Base-by-base conservation (phyloP, 1,140 invertebrate genomes). In the Brachionus calyciflorus region DNA sequence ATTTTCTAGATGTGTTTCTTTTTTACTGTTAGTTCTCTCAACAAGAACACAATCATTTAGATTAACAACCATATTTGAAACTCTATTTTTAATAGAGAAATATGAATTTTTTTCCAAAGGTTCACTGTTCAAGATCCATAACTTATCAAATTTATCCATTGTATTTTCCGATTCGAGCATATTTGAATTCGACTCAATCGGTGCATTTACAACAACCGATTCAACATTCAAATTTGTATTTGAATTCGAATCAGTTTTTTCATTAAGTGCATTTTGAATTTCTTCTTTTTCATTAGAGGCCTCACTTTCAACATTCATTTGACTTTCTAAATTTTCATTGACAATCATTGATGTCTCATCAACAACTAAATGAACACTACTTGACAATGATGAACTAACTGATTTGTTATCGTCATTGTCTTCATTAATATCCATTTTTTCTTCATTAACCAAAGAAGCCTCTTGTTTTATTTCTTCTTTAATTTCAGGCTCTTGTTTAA, bases 241-340 rank as follows among this genome's bases (percentile, higher is more conserved):
- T 33, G 55, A 60, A 40, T 60, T 60, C 0, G 55, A 60, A 17
- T 60, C 55, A 3, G 60, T 41, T 40, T 65, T 41, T 17, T 60
- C 55, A 37, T 60, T 60, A 17, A 33, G 30, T 10, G 17, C 30
- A 26, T 33, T 60, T 55, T 55, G n/a, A n/a, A n/a, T n/a, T n/a
- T n/a, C n/a, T n/a, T n/a, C n/a, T n/a, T n/a, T n/a, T n/a, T n/a
- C n/a, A n/a, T n/a, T n/a, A n/a, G n/a, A n/a, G n/a, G n/a, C 55
- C n/a, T 60, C 55, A 30, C 55, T 30, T n/a, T 60, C 55, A 4
- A 60, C 55, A 60, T 60, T 60, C 55, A 60, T 60, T 60, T 60
- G 55, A 40, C 55, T 60, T 17, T 60, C 55, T 60, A 60, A 60
- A 65, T 65, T 65, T 24, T 65, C 60, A 14, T 65, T 44, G 2